phyloP scores from a whole-genome alignment of 2,797 vertebrate genomes.

The Diceros bicornis region DNA sequence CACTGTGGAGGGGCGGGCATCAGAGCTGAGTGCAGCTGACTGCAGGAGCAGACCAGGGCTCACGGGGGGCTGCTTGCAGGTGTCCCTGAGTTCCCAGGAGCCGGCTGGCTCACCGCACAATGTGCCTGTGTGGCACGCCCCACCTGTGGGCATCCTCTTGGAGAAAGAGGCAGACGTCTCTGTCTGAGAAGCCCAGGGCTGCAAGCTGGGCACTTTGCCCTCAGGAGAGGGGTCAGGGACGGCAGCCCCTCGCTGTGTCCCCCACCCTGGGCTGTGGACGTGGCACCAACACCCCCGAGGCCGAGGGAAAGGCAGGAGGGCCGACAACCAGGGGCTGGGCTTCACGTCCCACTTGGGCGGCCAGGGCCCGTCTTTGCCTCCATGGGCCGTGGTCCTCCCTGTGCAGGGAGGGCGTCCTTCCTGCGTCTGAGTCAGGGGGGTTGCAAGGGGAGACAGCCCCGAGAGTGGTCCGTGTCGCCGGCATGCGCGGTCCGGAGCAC shows the following conservation, averaged over 20 bases:
- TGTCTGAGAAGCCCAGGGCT: neutral
- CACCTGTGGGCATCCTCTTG: neutral
- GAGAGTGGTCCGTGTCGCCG: fast-evolving
- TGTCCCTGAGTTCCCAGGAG: neutral
- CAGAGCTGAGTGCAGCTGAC: no score
- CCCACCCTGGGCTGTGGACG: neutral
- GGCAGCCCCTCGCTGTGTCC: neutral
- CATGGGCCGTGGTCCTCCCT: neutral
- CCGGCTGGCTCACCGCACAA: neutral
- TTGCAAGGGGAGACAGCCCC: fast-evolving
- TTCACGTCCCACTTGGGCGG: fast-evolving
- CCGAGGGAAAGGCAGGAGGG: neutral
- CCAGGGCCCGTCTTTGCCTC: neutral
- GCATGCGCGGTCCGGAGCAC: neutral
- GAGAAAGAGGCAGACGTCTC: neutral
- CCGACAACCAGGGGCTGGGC: neutral
- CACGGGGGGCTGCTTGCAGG: neutral
- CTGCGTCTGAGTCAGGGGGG: neutral
- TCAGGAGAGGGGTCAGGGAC: no score
- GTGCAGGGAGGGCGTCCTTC: neutral
- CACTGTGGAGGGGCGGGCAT: neutral
- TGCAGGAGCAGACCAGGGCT: neutral
- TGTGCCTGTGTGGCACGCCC: neutral
- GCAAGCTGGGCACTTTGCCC: neutral
- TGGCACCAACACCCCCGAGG: neutral